A percentile compares a stretch with the other conserved stretches of the same genome.
Evolutionary conservation across 92 coral and sea anemone genomes (phyloP).

Genomic region (Phenganax subtilis): DNA sequence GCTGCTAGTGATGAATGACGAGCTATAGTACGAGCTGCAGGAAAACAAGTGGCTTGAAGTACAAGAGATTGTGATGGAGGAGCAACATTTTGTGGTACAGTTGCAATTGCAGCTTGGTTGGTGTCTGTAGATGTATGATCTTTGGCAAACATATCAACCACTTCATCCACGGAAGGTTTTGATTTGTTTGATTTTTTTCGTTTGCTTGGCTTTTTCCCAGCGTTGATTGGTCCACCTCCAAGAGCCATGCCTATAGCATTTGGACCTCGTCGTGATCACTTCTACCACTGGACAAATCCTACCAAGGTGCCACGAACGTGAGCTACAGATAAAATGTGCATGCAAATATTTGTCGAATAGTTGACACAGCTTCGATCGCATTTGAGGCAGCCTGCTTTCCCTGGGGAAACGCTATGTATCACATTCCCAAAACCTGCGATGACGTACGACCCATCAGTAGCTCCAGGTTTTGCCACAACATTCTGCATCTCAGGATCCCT

Average conservation of each 20-base stretch:
- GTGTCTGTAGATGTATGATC: too few relatives aligned
- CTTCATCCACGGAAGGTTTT: constrained; percentile 7
- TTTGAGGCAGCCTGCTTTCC: constrained; percentile 41
- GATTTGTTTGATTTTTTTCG: constrained; percentile 24
- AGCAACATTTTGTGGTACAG: too few relatives aligned
- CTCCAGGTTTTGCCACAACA: too few relatives aligned
- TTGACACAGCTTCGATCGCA: constrained; percentile 48
- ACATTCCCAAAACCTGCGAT: constrained; percentile 46
- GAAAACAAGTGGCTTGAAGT: too few relatives aligned
- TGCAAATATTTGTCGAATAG: constrained; percentile 35
- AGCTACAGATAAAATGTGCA: constrained; percentile 49
- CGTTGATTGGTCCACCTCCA: constrained; percentile 35
- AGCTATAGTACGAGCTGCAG: too few relatives aligned
- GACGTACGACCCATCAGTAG: neutral
- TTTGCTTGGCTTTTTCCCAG: constrained; percentile 41
- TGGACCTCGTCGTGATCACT: constrained; percentile 32
- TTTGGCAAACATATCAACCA: constrained; percentile 23
- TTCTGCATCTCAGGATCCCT: too few relatives aligned
- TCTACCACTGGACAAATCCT: constrained; percentile 35
- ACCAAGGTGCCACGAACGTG: constrained; percentile 12
- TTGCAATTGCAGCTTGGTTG: too few relatives aligned
- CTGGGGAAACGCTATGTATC: constrained; percentile 41
- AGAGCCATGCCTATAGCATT: constrained; percentile 25
- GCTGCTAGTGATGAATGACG: too few relatives aligned
- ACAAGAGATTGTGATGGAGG: too few relatives aligned